These are phyloP conservation scores for Thereuonema tuberculata DNA, from an alignment of 1,140 invertebrate genomes.

Conservation along the genomic window DNA sequence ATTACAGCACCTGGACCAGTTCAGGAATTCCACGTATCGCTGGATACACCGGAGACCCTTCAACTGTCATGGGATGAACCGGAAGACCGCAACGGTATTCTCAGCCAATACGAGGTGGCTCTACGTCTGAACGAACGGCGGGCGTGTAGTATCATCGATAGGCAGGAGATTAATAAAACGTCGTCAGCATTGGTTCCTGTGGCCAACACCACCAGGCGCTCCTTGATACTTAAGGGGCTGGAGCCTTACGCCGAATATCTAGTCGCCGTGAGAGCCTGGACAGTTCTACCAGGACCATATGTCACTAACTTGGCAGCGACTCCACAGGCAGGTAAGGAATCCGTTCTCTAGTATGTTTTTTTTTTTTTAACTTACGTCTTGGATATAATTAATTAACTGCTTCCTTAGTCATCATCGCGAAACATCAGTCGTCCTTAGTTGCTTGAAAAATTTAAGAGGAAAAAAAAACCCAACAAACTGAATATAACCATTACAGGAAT, in stretches of 20 bases:
- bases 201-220: neutral
- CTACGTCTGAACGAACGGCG: neutral
- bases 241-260: neutral
- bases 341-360: neutral
- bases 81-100: neutral
- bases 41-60: too few species aligned
- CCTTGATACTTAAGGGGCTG: neutral
- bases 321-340: neutral
- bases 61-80: constrained; percentile 1
- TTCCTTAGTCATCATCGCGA: neutral
- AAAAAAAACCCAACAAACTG: too few species aligned
- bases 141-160: neutral
- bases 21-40: too few species aligned
- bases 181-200: neutral
- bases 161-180: neutral
- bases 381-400: neutral
- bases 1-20: too few species aligned
- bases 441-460: neutral
- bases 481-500: too few species aligned
- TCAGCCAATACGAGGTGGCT: neutral
- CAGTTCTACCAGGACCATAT: neutral
- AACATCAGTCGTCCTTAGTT: neutral
- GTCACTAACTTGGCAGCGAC: neutral
- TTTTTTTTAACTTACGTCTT: neutral
- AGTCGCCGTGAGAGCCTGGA: neutral